A percentile compares a stretch with the other conserved stretches of the same genome.
Conservation (phyloP, 2,113 vertebrate species). For the Brevimyrus niger region DNA sequence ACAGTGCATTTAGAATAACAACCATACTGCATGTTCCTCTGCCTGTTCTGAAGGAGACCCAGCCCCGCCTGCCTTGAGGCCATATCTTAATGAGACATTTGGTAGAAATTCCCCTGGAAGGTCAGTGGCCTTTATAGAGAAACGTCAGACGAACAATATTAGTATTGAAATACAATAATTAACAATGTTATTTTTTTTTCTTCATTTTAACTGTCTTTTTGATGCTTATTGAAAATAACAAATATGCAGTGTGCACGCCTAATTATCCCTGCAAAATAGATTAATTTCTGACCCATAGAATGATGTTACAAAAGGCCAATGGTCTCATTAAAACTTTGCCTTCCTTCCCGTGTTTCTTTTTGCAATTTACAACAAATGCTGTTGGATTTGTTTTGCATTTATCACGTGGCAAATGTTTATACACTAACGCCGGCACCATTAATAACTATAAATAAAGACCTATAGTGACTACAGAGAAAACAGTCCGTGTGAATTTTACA, state of each 20-base stretch:
- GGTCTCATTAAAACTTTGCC: background rate
- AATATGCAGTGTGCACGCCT: background rate
- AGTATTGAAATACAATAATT: conserved; percentile 14
- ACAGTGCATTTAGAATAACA: background rate
- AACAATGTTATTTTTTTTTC: conserved; percentile 8
- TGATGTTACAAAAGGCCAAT: background rate
- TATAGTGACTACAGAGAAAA: background rate
- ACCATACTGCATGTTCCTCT: background rate
- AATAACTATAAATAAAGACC: conserved; percentile 6
- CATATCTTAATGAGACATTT: conserved; percentile 11
- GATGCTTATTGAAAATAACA: conserved; percentile 9
- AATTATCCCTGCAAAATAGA: conserved; percentile 11
- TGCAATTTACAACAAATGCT: conserved; percentile 1
- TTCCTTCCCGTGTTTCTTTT: background rate
- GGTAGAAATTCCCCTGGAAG: background rate
- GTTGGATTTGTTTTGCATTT: background rate
- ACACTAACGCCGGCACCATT: background rate
- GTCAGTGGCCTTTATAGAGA: background rate
- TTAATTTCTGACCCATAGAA: conserved; percentile 2
- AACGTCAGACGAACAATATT: background rate
- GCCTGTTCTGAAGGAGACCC: background rate
- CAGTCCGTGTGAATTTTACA: background rate
- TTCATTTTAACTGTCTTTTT: conserved; percentile 1
- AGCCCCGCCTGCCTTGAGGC: background rate
- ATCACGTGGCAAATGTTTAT: background rate